Base-by-base conservation (phyloP, 2,797 vertebrate species). In the Chloroceryle inda region DNA sequence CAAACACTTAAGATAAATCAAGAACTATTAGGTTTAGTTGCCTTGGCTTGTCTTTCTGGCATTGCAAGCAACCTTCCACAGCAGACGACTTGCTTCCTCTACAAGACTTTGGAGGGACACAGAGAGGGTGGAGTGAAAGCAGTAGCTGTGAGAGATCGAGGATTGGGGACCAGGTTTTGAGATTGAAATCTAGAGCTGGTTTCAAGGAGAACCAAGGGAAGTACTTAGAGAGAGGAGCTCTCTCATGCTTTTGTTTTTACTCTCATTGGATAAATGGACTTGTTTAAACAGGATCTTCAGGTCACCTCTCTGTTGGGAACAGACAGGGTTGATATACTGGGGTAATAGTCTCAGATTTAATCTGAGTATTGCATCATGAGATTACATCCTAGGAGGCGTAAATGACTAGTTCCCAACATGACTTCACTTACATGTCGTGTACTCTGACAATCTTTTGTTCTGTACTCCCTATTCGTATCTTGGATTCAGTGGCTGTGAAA, bases 241-340 rank as follows among this genome's bases (percentile, higher is more conserved):
- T 81, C 67, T 64, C 38, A 14, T 75, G 69, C 50, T 82, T 91
- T 88, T 88, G 62, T 84, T 91, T 88, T 89, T 86, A 20, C 59
- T 73, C 18, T 61, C 79, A 88, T 88, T 92, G 91, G 91, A 90
- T 91, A 94, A 95, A 71, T 85, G 74, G 77, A 52, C 80, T 92
- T 63, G 83, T 94, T 96, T 95, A 92, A 96, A 96, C 88, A 94
- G 44, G 89, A 83, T 93, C 55, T 89, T 64, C 19, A 1, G 52
- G 82, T 81, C 47, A 58, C 31, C 31, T 86, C 50, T 91, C 24
- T 81, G 47, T 69, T 69, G 59, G 53, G 63, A 86, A 71, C 38
- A 64, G 85, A 44, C 64, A 84, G 50, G 16, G 35, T 22, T 94
- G 80, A 86, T 93, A 86, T 52, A 13, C n/a, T 92, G 38, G 73